phyloP scores from a whole-genome alignment of 2,888 invertebrate species.

The Nemurella pictetii region DNA sequence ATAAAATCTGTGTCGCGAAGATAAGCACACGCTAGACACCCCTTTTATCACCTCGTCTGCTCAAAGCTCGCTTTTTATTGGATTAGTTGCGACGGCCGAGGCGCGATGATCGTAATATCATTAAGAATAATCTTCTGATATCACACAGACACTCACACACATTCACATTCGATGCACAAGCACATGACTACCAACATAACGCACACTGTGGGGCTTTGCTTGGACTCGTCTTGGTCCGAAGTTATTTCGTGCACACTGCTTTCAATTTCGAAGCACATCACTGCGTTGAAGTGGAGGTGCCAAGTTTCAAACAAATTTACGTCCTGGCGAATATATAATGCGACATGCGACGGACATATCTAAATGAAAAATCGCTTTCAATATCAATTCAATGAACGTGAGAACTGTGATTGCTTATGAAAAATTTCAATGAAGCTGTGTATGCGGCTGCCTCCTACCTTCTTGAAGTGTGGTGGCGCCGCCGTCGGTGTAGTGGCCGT shows the following conservation, averaged over 20 bases:
- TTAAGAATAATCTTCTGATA: neutral
- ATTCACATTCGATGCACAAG: too few relatives aligned
- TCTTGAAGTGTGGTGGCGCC: conserved; percentile 47
- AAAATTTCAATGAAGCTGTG: conserved; percentile 24
- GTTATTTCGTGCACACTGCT: neutral
- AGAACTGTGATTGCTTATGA: too few relatives aligned
- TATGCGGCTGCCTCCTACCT: conserved; percentile 51
- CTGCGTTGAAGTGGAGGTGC: neutral
- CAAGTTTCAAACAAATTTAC: neutral
- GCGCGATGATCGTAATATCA: neutral
- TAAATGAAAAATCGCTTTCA: too few relatives aligned
- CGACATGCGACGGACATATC: too few relatives aligned
- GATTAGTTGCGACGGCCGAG: neutral
- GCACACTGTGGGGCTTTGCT: neutral
- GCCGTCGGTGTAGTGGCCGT: conserved; percentile 5
- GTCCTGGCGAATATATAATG: too few relatives aligned
- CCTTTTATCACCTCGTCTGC: neutral
- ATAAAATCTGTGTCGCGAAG: neutral
- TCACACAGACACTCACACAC: neutral
- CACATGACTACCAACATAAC: too few relatives aligned
- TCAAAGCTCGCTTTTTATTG: neutral
- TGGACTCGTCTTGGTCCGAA: neutral
- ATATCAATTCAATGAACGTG: too few relatives aligned
- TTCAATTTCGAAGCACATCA: neutral
- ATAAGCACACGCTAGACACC: neutral